A percentile compares a stretch with the other conserved stretches of the same genome.
Conservation (phyloP, 2,113 vertebrate species). For the Triplophysa rosa region DNA sequence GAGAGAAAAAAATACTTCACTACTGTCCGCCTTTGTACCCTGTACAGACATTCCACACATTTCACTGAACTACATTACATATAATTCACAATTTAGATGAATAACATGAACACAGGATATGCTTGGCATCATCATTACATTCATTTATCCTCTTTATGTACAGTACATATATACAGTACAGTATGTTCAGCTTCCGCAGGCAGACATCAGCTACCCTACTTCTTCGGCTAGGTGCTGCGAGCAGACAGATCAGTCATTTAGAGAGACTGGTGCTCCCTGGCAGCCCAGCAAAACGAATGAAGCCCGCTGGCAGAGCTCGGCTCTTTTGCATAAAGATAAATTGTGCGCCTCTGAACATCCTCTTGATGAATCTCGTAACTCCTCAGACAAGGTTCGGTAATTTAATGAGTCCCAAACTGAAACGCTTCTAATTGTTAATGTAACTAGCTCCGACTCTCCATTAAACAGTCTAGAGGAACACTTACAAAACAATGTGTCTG, state of each 20-base stretch:
- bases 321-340: conserved; percentile 67
- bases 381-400: conserved; percentile 66
- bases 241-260: conserved; percentile 40
- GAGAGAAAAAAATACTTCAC: too few relatives aligned
- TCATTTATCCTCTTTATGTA: conserved; percentile 23
- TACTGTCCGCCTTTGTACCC: neutral
- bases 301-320: conserved; percentile 64
- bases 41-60: neutral
- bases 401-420: conserved; percentile 76
- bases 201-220: neutral
- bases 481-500: conserved; percentile 17
- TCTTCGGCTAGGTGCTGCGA: neutral
- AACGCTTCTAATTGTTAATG: conserved; percentile 72
- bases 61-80: neutral
- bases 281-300: conserved; percentile 63
- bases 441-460: conserved; percentile 64
- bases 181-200: neutral
- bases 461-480: conserved; percentile 38
- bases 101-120: neutral
- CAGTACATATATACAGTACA: neutral
- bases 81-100: neutral
- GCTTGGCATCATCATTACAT: neutral
- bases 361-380: conserved; percentile 70
- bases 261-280: conserved; percentile 19
- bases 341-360: conserved; percentile 44